phyloP scores from a whole-genome alignment of 92 coral and sea anemone genomes.

The Muricea muricata region DNA sequence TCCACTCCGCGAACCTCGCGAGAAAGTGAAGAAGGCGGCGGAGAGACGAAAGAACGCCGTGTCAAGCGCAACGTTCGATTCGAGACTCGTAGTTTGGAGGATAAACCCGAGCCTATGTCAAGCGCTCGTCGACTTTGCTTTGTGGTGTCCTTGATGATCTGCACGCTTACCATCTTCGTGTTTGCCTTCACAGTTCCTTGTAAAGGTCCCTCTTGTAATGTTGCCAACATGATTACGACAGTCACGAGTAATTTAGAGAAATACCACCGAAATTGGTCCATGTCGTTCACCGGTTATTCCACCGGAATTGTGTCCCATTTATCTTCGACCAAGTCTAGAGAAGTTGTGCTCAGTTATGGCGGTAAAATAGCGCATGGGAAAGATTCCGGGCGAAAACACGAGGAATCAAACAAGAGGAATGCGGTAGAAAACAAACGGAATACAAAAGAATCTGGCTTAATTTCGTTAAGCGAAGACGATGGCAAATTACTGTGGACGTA shows the following conservation, averaged over 20 bases:
- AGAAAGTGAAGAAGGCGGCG: constrained; percentile 2
- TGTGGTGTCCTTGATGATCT: constrained; percentile 24
- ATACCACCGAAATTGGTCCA: constrained; percentile 30
- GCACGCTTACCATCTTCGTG: constrained; percentile 36
- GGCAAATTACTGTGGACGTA: constrained; percentile 23
- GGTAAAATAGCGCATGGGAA: not conserved
- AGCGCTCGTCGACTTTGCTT: constrained; percentile 28
- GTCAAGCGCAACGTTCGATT: constrained; percentile 30
- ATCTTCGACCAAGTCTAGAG: not conserved
- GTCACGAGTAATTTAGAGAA: not conserved
- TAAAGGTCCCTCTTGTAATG: constrained; percentile 27
- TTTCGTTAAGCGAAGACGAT: constrained; percentile 27
- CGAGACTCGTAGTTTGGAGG: constrained; percentile 15
- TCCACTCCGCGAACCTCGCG: not conserved
- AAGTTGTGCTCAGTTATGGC: constrained; percentile 8
- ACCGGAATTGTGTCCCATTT: constrained; percentile 23
- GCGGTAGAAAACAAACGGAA: not conserved
- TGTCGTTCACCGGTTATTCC: constrained; percentile 8
- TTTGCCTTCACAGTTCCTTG: constrained; percentile 41
- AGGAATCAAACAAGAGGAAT: not conserved
- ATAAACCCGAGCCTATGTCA: constrained; percentile 24
- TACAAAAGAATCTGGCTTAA: not conserved
- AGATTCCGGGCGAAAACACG: not conserved
- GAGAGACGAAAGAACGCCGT: constrained; percentile 14
- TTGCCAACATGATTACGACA: constrained; percentile 22